Base-by-base conservation (phyloP, 2,113 vertebrate species). In the Crotophaga sulcirostris region DNA sequence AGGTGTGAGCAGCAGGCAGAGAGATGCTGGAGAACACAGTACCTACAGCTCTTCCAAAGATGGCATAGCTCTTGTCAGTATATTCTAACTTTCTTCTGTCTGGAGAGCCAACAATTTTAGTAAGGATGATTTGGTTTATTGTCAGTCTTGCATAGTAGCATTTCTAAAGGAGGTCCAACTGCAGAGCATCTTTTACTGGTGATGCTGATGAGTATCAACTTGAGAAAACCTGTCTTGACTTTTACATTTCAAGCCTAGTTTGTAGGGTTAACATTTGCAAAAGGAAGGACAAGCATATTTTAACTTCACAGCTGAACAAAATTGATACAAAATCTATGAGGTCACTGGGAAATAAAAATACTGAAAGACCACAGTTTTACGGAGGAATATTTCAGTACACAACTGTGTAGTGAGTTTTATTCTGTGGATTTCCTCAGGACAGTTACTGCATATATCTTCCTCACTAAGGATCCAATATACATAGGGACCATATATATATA, bases 191-290 rank as follows among this genome's bases (percentile, higher is more conserved):
- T 76, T 92, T 63, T 82, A 26, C 60, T 51, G 52, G 59, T 86
- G 83, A 47, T 74, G 82, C 20, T 47, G 51, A 55, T 80, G 63
- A 69, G 33, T 29, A 49, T 58, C 40, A 83, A 66, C 31, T 69
- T 76, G 18, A 88, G 82, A 88, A 79, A 94, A 73, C 47, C 42
- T 88, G 62, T 73, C 42, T 60, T 89, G 72, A 70, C 49, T 83
- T 94, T 74, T 34, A 66, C 24, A 28, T 83, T 88, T 83, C 45
- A 55, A 31, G 13, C 20, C 25, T 88, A 29, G 6, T 74, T 80
- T 76, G 33, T 38, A 91, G 42, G 26, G 17, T 2, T 82, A 70
- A 16, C 36, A 55, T 88, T 92, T 88, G 66, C 28, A 73, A 81
- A 86, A 90, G 20, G 51, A 77, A 90, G 17, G 15, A 52, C 17